A percentile compares a stretch with the other conserved stretches of the same genome.
Evolutionary conservation across 2,113 vertebrate species (phyloP).

Genomic region (Aleadryas rufinucha): DNA sequence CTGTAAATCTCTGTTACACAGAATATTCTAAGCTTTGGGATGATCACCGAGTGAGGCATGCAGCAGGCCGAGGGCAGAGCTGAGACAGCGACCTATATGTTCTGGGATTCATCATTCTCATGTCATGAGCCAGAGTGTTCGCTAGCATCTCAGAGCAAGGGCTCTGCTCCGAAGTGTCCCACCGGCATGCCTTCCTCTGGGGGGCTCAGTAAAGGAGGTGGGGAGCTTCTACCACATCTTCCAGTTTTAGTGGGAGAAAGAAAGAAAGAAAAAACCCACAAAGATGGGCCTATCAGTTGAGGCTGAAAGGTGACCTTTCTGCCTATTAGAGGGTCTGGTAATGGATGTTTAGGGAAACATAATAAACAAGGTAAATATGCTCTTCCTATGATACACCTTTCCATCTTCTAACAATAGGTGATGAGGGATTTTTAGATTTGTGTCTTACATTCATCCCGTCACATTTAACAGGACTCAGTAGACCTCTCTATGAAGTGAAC

Average conservation of each 20-base stretch:
- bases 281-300: neutral
- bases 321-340: neutral
- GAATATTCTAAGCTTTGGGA: neutral
- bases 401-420: neutral
- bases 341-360: neutral
- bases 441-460: neutral
- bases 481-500: neutral
- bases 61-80: neutral
- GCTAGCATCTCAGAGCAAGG: neutral
- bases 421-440: slow-evolving; percentile 1
- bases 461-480: neutral
- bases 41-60: neutral
- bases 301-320: neutral
- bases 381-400: neutral
- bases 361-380: neutral
- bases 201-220: neutral
- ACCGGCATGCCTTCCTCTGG: neutral
- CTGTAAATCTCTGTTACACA: neutral
- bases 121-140: neutral
- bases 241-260: neutral
- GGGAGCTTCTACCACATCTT: neutral
- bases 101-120: neutral
- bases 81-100: neutral
- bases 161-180: neutral
- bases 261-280: neutral